Base-by-base conservation (phyloP, 1,140 invertebrate genomes). In the Leptoteleia sp. region DNA sequence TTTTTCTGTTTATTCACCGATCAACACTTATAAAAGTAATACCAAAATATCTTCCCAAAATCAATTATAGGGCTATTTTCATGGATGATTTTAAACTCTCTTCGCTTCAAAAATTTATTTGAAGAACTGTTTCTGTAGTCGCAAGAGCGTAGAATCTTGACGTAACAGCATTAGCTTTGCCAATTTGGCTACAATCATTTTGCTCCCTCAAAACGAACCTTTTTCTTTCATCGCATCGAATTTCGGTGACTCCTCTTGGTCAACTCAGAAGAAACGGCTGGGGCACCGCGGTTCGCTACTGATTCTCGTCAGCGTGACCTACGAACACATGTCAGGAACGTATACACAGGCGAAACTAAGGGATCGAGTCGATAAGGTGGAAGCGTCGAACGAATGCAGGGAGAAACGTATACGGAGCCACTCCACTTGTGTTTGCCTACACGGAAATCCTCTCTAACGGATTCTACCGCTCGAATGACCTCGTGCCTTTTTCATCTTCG, bases 381-480 rank as follows among this genome's bases (percentile, higher is more conserved):
- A 75, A 72, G 48, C 47, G 73, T 68, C 52, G 52, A 78, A 75
- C 48, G 73, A 76, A 54, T 43, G 19, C 50, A 77, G 72, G 73
- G 70, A 76, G 81, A 79, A 82, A 82, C 81, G 73, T 83, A 84
- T 82, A 83, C 78, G 71, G 54, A 81, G 79, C 83, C 50, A 87
- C 87, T 87, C 81, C 70, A 75, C 81, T 82, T 61, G 77, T 89
- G 88, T 89, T 90, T 90, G 84, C 87, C 81, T 89, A 89, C 88
- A 89, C 87, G 87, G 83, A 89, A 90, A 90, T 90, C 87, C 88
- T 90, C 85, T 90, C 83, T 86, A 86, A 84, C 87, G 85, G 83
- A 89, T 89, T 89, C 85, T 88, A 83, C 79, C 88, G 86, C 86
- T 88, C 85, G 81, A 87, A 64, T 84, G 84, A 83, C 62, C 81